A percentile compares a stretch with the other conserved stretches of the same genome.
Evolutionary conservation across 2,888 invertebrate genomes (phyloP).

Genomic region (Holacanthella duospinosa): DNA sequence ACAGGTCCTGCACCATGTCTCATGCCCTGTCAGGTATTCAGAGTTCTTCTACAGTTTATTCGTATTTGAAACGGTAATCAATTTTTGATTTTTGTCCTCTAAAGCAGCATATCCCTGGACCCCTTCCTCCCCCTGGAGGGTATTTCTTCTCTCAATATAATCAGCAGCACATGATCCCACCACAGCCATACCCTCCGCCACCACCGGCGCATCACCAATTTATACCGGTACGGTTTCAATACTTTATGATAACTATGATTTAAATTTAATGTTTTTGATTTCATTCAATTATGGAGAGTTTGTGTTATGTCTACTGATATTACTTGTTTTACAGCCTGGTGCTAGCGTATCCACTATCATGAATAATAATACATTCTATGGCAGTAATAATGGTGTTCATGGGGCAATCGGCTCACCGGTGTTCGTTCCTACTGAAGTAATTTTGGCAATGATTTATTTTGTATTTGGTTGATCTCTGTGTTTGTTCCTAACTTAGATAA

Average conservation of each 20-base stretch:
- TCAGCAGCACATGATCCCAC: conserved; percentile 18
- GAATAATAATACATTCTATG: conserved; percentile 20
- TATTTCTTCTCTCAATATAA: conserved; percentile 23
- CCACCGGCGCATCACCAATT: conserved; percentile 24
- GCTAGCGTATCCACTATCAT: conserved; percentile 18
- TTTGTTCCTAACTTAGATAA: background rate
- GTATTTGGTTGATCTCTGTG: too few relatives aligned
- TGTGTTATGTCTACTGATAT: background rate
- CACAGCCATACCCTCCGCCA: conserved; percentile 21
- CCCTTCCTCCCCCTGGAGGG: conserved; percentile 21
- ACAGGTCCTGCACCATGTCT: conserved; percentile 22
- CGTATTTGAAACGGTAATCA: background rate
- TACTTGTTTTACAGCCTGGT: conserved; percentile 15
- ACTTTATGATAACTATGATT: background rate
- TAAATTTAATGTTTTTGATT: conserved; percentile 1
- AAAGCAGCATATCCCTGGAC: conserved; percentile 20
- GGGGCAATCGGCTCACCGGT: conserved; percentile 13
- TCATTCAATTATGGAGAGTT: background rate
- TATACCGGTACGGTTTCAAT: conserved; percentile 12
- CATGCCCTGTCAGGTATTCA: conserved; percentile 21
- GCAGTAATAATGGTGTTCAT: conserved; percentile 19
- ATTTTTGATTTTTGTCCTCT: background rate
- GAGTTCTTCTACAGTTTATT: background rate
- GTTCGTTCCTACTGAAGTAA: conserved; percentile 20
- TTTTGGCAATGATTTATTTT: too few relatives aligned